Base-by-base conservation (phyloP, 2,888 invertebrate genomes). In the Cephus rjabovi region DNA sequence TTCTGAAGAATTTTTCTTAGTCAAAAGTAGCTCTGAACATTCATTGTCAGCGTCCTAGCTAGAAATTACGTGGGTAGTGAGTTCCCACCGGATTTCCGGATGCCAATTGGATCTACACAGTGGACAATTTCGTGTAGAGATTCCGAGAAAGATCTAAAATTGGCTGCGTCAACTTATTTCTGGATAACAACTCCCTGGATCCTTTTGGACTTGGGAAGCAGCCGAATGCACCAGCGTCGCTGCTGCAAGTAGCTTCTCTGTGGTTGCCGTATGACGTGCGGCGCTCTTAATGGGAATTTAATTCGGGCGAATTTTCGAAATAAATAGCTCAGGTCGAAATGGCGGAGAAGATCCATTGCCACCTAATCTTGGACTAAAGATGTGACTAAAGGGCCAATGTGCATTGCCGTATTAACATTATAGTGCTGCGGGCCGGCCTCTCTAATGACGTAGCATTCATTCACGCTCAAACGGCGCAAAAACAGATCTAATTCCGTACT, bases 401-500 rank as follows among this genome's bases (percentile, higher is more conserved):
- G 76, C 74, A 80, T 82, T 81, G 80, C 82, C 81, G 6, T 2
- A 31, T 71, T 31, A 15, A 31, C 12, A 83, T 81, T 82, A 81
- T 82, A 81, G 82, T 83, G 82, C 78, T 74, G 2, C 69, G 70
- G 81, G 74, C 74, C 76, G 75, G 79, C 12, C 35, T 78, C 71
- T 71, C 75, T 76, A 35, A 79, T 86, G 86, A 86, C 86, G 86
- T 86, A 83, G 78, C 79, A 77, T 86, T 86, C 86, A 87, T 87
- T 86, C 86, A 86, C 80, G 82, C 34, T 34, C 75, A 80, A 82
- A 81, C 82, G 84, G 84, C 84, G 81, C 80, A 81, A 83, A 83
- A 83, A 83, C 84, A 79, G 82, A 82, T 86, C 85, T 87, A 87
- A 87, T 85, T 87, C 75, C 69, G 85, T 81, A 86, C 84, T 87